Evolutionary conservation across 2,797 vertebrate species (phyloP).

Genomic region (Clarias pachynema): DNA sequence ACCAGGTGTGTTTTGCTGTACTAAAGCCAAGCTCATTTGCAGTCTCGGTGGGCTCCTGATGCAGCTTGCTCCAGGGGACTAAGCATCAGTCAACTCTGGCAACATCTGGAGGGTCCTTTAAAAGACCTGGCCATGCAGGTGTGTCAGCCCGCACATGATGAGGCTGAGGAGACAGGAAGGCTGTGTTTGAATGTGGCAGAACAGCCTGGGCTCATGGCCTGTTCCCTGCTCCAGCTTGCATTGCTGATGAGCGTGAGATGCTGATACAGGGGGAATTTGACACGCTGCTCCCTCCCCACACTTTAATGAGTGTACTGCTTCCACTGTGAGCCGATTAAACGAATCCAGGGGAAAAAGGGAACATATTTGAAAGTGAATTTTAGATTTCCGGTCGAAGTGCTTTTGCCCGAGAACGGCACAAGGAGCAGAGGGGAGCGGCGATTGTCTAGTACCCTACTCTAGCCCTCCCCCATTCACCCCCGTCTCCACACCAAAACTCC

Average conservation of each 20-base stretch:
- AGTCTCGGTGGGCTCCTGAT: conserved; percentile 29
- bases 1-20: conserved; percentile 41
- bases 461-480: conserved; percentile 55
- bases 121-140: conserved; percentile 37
- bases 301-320: conserved; percentile 77
- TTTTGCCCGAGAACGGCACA: conserved; percentile 74
- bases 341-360: conserved; percentile 59
- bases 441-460: conserved; percentile 54
- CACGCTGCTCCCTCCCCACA: conserved; percentile 51
- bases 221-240: conserved; percentile 59
- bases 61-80: background rate
- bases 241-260: conserved; percentile 71
- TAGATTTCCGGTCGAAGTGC: conserved; percentile 79
- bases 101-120: conserved; percentile 46
- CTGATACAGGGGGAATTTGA: conserved; percentile 78
- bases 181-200: conserved; percentile 37
- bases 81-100: conserved; percentile 11
- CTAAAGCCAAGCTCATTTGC: conserved; percentile 34
- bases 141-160: conserved; percentile 26
- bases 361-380: conserved; percentile 87
- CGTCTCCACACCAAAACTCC: conserved; percentile 73
- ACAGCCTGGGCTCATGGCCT: conserved; percentile 34
- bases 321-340: conserved; percentile 75
- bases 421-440: conserved; percentile 46
- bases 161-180: conserved; percentile 47